Base-by-base conservation (phyloP, 2,113 vertebrate genomes). In the Urocynchramus pylzowi region DNA sequence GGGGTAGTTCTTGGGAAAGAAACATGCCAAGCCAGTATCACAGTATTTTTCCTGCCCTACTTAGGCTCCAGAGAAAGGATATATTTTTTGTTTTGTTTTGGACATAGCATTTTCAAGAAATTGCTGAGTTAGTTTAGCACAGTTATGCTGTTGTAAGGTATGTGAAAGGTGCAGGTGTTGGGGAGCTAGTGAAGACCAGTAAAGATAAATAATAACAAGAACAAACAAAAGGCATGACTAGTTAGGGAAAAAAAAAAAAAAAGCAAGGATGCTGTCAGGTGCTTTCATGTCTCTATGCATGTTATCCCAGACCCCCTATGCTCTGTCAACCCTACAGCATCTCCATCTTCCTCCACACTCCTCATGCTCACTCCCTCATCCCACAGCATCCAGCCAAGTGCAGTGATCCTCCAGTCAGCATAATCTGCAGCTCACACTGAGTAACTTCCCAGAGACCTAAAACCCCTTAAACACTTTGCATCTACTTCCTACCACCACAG, bases 221-320 rank as follows among this genome's bases (percentile, higher is more conserved):
- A 16, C 24, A 91, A 91, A 60, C 7, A 60, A 81, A 87, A 35
- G 11, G 24, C 30, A 42, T 45, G 31, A 45, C 17, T 67, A 57
- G 14, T 37, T 53, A 19, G 12, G 65, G 2, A 9, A 27, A 53
- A 50, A 60, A 9, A 27, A 53, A 50, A 60, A 27, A 49, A 22
- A 47, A 0, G 2, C 49, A 26, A 87, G 42, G 56, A 61, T 86
- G 16, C 56, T 4, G 0, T 52, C 31, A 89, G 28, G 8, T 31
- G 19, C 22, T 91, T 91, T 87, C 33, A 57, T 1, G 1, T 30
- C 24, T 76, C 33, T 47, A 0, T 39, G 42, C 0, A 0, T 13
- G n/a, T 37, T 28, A 70, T 2, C 31, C 41, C 47, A 61, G 8
- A 9, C 31, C 54, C 54, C 16, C 4, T 2, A 0, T 1, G 4